phyloP scores from a whole-genome alignment of 1,140 invertebrate genomes.

The Periplaneta americana region DNA sequence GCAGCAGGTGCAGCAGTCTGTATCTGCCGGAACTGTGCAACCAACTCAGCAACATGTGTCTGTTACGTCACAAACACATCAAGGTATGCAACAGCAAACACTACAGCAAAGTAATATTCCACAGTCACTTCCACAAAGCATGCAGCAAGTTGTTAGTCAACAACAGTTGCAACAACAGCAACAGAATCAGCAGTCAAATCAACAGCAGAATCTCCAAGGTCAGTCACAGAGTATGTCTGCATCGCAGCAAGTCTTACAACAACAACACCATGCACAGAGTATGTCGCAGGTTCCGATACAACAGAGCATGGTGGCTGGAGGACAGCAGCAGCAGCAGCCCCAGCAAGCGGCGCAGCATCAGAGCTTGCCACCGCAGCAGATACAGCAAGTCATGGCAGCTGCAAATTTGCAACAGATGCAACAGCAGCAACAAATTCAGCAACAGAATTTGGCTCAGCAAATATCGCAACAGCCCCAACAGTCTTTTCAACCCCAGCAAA shows the following conservation, averaged over 20 bases:
- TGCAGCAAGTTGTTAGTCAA: slow-evolving; percentile 5
- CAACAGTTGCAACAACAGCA: slow-evolving; percentile 5
- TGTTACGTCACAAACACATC: slow-evolving; percentile 33
- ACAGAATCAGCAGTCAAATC: background rate
- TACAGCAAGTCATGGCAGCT: background rate
- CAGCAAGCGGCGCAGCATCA: background rate
- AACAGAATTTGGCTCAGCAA: no score
- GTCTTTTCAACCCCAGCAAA: background rate
- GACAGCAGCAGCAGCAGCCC: slow-evolving; percentile 14
- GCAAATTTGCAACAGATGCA: background rate
- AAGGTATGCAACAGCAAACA: slow-evolving; percentile 40
- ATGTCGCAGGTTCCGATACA: slow-evolving; percentile 14
- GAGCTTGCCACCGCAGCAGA: background rate
- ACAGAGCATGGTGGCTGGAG: background rate
- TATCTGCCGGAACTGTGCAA: background rate
- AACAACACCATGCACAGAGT: slow-evolving; percentile 20
- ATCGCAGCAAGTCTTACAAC: background rate
- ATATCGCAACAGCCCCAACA: background rate
- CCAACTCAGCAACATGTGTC: background rate
- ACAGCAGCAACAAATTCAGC: background rate
- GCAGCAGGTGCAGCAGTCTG: slow-evolving; percentile 14
- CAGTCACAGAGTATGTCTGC: background rate
- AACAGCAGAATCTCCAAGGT: background rate
- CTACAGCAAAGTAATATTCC: slow-evolving; percentile 23
- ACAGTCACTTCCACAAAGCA: background rate